A percentile compares a stretch with the other conserved stretches of the same genome.
phyloP scores from a whole-genome alignment of 2,113 vertebrate genomes.

The Psophia crepitans region DNA sequence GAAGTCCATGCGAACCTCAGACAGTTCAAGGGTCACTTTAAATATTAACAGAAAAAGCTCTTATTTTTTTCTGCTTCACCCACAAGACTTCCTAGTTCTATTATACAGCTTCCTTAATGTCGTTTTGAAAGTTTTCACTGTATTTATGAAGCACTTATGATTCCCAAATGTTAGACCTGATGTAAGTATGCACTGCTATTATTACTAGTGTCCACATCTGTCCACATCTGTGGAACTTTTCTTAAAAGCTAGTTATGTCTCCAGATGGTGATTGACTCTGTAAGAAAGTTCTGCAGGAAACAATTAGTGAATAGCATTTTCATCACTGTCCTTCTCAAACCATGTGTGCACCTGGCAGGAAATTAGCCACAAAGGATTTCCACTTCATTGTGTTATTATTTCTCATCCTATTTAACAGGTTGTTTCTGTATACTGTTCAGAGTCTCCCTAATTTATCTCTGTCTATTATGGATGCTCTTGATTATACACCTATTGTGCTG shows the following conservation, averaged over 20 bases:
- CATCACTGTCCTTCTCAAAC: neutral
- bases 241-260: neutral
- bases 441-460: slow-evolving; percentile 10
- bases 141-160: neutral
- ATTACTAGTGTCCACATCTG: neutral
- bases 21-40: neutral
- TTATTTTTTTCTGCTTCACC: neutral
- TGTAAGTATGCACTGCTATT: neutral
- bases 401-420: neutral
- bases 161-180: neutral
- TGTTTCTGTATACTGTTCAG: neutral
- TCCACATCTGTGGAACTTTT: neutral
- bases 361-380: neutral
- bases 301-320: neutral
- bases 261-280: neutral
- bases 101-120: neutral
- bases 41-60: neutral
- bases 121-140: neutral
- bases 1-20: neutral
- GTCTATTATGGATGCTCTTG: neutral
- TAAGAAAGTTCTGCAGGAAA: neutral
- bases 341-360: neutral
- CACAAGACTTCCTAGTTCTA: neutral
- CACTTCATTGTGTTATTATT: neutral
- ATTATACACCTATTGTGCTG: neutral